Evolutionary conservation across 2,113 vertebrate genomes (phyloP), one percentile per base, ranked within the genome.

Genomic region (Scomber scombrus): DNA sequence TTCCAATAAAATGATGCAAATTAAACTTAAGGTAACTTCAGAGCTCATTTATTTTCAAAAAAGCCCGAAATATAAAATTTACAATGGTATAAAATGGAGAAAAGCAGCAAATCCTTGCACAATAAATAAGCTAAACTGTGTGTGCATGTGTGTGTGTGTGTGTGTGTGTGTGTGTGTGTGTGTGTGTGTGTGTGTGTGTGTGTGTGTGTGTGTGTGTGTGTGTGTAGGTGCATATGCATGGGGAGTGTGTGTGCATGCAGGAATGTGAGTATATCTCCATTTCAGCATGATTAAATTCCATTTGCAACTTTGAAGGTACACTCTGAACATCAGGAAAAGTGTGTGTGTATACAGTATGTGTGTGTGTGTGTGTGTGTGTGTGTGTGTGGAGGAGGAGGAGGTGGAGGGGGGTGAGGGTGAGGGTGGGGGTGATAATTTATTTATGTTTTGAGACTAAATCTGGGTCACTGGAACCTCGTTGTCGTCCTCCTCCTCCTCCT

Each of bases 391-490:
- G 2, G 86, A 92, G 94, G 93, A 92, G 93, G 91, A 61, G 87
- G 92, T 94, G 93, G 93, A 92, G 91, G 64, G 95, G 86, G 13
- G 18, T 11, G 21, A 0, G 52, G 4, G 91, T 92, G 89, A 75
- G 91, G 87, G 92, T 94, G 93, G 93, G 93, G 91, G 66, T 96
- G 87, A 90, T 94, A 82, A 95, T 93, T 94, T 95, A 94, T 95
- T 94, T 93, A 92, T 91, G 91, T 91, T 90, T 94, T 86, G 78
- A 94, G 93, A 95, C 80, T 75, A 93, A 95, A 96, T 95, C 95
- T 84, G 89, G 92, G 96, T 96, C 96, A 67, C 84, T 95, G 94
- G 89, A 94, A 94, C 89, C 85, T 92, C 92, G 60, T 31, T 67
- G 84, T 75, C 68, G 31, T 71, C 75, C 51, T 63, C 78, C 71